phyloP scores from a whole-genome alignment of 2,888 invertebrate genomes.

The Hesperia comma region DNA sequence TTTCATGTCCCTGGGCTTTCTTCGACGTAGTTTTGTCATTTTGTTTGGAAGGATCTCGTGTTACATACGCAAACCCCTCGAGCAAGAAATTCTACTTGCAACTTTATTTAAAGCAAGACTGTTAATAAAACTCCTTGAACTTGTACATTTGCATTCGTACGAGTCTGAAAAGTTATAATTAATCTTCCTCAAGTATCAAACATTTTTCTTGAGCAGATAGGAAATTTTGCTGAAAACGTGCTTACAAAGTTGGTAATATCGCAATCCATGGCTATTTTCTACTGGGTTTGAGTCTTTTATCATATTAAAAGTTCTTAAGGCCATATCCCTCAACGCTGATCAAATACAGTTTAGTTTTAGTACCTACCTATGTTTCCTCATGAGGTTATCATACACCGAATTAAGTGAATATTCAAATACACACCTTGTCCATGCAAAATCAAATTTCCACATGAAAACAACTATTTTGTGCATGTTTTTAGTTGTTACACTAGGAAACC shows the following conservation, averaged over 20 bases:
- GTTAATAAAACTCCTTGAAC: slow-evolving; percentile 44
- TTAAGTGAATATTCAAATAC: no score
- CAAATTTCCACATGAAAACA: no score
- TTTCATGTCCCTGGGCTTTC: slow-evolving; percentile 64
- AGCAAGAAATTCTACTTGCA: slow-evolving; percentile 41
- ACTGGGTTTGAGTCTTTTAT: neutral
- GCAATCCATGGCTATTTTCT: neutral
- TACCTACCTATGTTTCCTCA: no score
- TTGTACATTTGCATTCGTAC: slow-evolving; percentile 45
- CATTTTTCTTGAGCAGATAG: slow-evolving; percentile 32
- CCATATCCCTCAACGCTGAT: neutral
- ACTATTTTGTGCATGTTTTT: no score
- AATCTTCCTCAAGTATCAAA: slow-evolving; percentile 42
- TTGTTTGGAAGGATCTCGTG: slow-evolving; percentile 66
- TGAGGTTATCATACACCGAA: no score
- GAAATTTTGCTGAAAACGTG: slow-evolving; percentile 22
- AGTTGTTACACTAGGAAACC: no score
- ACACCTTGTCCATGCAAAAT: no score
- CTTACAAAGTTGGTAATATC: slow-evolving; percentile 6
- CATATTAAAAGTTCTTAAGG: neutral
- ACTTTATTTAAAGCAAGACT: slow-evolving; percentile 43
- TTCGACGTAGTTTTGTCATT: slow-evolving; percentile 72
- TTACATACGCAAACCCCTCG: slow-evolving; percentile 68
- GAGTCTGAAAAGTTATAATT: slow-evolving; percentile 46
- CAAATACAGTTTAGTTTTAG: neutral